Percentiles rank a stretch among this genome's conserved stretches.
Evolutionary conservation across 2,888 invertebrate species (phyloP).

Genomic region (Rapana venosa): DNA sequence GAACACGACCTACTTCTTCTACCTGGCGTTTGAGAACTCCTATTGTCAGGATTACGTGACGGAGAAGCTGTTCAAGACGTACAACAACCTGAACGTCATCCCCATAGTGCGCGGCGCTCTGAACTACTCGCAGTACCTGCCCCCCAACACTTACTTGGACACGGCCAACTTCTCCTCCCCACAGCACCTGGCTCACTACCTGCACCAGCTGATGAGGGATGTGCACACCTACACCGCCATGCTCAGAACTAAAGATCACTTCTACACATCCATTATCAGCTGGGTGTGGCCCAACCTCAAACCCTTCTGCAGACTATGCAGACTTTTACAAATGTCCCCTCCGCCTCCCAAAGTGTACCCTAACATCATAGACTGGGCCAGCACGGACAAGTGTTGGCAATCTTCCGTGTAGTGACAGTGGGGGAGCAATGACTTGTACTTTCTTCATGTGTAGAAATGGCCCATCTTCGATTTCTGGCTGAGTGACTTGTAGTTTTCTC

Average conservation of each 20-base stretch:
- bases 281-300: constrained; percentile 8
- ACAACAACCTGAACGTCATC: constrained; percentile 35
- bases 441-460: too few species aligned
- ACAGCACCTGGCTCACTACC: constrained; percentile 27
- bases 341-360: neutral
- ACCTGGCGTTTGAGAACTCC: constrained; percentile 58
- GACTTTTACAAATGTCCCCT: constrained; percentile 15
- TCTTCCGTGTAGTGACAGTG: too few species aligned
- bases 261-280: neutral
- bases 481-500: too few species aligned
- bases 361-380: neutral
- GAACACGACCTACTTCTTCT: constrained; percentile 48
- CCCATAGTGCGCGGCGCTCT: constrained; percentile 31
- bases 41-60: constrained; percentile 57
- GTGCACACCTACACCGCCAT: neutral
- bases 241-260: constrained; percentile 22
- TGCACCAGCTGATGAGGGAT: constrained; percentile 28
- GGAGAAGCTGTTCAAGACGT: constrained; percentile 53
- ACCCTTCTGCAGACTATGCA: constrained; percentile 19
- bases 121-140: constrained; percentile 38
- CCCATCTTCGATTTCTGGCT: too few species aligned
- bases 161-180: constrained; percentile 42
- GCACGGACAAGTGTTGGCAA: neutral
- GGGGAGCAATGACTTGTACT: too few species aligned
- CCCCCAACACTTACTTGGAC: constrained; percentile 41